Percentiles rank a stretch among this genome's conserved stretches.
Conservation (phyloP, 2,113 vertebrate species). For the Nerophis ophidion region DNA sequence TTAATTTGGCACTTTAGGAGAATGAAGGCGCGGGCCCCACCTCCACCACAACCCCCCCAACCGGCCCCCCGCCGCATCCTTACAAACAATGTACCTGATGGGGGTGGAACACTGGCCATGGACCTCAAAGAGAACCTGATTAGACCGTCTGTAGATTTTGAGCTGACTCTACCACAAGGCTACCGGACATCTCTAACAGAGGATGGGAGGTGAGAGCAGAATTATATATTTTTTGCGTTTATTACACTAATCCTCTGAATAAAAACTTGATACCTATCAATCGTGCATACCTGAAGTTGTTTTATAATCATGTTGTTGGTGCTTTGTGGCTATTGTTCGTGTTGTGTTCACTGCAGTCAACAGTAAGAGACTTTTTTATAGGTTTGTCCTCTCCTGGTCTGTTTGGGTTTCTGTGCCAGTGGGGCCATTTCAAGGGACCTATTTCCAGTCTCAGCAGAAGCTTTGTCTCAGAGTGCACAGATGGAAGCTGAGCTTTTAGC, state of each 20-base stretch:
- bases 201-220: constrained; percentile 76
- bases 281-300: background rate
- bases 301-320: background rate
- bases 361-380: background rate
- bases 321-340: background rate
- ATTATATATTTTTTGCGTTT: background rate
- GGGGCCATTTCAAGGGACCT: constrained; percentile 33
- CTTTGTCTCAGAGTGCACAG: constrained; percentile 31
- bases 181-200: constrained; percentile 70
- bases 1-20: constrained; percentile 60
- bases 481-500: constrained; percentile 30
- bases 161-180: constrained; percentile 76
- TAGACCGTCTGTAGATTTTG: constrained; percentile 68
- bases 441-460: constrained; percentile 20
- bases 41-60: constrained; percentile 75
- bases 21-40: constrained; percentile 85
- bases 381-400: constrained; percentile 12
- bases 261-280: background rate
- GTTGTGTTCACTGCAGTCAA: background rate
- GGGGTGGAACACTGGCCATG: constrained; percentile 60
- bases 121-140: constrained; percentile 76
- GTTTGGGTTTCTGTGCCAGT: constrained; percentile 23
- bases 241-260: background rate
- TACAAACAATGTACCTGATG: constrained; percentile 56
- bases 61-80: constrained; percentile 62